phyloP scores from a whole-genome alignment of 1,140 invertebrate species.

The Diorhabda carinulata region DNA sequence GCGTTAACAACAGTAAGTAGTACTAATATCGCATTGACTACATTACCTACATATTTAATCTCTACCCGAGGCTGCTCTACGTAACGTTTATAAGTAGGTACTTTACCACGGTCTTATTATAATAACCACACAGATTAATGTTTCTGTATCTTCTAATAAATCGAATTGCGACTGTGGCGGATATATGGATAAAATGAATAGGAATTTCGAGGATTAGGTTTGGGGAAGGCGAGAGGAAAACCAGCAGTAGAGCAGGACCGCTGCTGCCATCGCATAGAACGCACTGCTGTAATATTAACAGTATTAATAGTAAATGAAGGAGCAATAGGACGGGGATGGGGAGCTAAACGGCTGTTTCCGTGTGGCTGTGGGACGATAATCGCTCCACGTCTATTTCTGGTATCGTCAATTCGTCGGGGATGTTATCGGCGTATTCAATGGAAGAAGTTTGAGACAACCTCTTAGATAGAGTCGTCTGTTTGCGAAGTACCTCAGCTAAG shows the following conservation, averaged over 20 bases:
- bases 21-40: constrained; percentile 4
- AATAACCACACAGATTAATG: constrained; percentile 29
- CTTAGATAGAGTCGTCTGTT: constrained; percentile 85
- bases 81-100: not conserved
- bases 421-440: constrained; percentile 86
- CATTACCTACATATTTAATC: not conserved
- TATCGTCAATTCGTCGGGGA: constrained; percentile 79
- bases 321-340: constrained; percentile 29
- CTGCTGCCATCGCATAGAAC: constrained; percentile 5
- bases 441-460: constrained; percentile 85
- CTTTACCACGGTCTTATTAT: not conserved
- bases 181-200: not conserved
- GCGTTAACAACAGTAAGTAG: constrained; percentile 11
- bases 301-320: constrained; percentile 20
- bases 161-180: constrained; percentile 21
- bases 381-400: constrained; percentile 87
- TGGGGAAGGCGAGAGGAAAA: not conserved
- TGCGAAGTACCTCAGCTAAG: constrained; percentile 83
- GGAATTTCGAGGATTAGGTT: constrained; percentile 1
- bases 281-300: not conserved
- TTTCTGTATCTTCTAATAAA: constrained; percentile 40
- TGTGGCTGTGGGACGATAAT: constrained; percentile 86
- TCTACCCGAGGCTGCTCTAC: constrained; percentile 13
- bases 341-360: constrained; percentile 83
- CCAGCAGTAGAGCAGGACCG: constrained; percentile 17